Base-by-base conservation (phyloP, 2,113 vertebrate species). In the Percina caprodes region DNA sequence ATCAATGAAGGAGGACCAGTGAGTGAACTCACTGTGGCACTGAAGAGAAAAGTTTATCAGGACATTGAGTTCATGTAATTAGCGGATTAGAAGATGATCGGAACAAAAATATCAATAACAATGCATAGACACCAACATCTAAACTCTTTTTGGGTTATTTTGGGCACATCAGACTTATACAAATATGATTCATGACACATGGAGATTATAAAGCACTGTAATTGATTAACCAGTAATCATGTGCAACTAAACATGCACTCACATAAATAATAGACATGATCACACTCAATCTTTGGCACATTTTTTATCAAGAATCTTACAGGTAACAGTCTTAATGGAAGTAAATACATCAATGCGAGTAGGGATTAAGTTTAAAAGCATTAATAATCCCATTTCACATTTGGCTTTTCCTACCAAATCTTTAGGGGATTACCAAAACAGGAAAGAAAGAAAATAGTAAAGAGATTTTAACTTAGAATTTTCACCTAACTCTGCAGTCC, bases 41-140 rank as follows among this genome's bases (percentile, higher is more conserved):
- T 61, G 63, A 73, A 61, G 51, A 82, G 54, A 62, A 39, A 71
- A 76, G 69, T 68, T 82, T 30, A 84, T 90, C 74, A 59, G 73
- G 83, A 69, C 89, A 90, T 87, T 11, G 0, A 77, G 46, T 89
- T 90, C 48, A 5, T 42, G 54, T 74, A 61, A 89, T 91, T 85
- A 89, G 66, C 24, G 60, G 42, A 63, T 65, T 58, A 85, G 75
- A 65, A 81, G 84, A 74, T 23, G 16, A 39, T 4, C 12, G 23
- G 59, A 2, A 35, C 78, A 33, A 62, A 46, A 48, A 9, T 33
- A 54, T 54, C 16, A 30, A 51, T 62, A 63, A 81, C 6, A 4
- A 68, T 61, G 66, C 33, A 48, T 30, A 68, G 48, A 49, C 21
- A 7, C 21, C 5, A 42, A 58, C 66, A 60, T 35, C 8, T 56